A percentile compares a stretch with the other conserved stretches of the same genome.
Conservation (phyloP, 2,888 invertebrate genomes). For the Drosophila borborema region DNA sequence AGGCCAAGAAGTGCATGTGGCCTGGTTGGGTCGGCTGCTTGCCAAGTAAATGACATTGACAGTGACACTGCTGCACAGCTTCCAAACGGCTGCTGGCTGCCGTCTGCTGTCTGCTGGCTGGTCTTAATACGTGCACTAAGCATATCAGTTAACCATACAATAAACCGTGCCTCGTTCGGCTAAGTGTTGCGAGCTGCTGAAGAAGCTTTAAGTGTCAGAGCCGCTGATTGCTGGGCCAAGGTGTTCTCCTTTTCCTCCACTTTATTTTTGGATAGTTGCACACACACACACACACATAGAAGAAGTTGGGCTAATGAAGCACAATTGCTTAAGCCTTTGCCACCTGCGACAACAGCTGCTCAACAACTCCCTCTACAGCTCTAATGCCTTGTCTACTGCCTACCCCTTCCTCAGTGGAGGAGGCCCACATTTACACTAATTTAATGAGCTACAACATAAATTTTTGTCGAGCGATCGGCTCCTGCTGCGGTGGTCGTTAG, state of each 20-base stretch:
- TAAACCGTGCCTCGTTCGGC: slow-evolving; percentile 66
- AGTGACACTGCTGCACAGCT: slow-evolving; percentile 76
- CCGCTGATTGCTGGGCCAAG: slow-evolving; percentile 66
- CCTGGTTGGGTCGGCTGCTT: slow-evolving; percentile 42
- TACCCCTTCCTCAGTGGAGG: not conserved
- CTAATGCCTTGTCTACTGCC: not conserved
- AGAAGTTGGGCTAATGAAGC: slow-evolving; percentile 43
- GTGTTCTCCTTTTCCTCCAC: slow-evolving; percentile 1
- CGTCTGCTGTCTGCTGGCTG: slow-evolving; percentile 33
- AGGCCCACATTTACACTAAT: slow-evolving; percentile 76
- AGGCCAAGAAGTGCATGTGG: slow-evolving; percentile 33
- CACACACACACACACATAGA: not conserved
- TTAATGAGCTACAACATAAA: slow-evolving; percentile 80
- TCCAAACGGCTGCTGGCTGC: slow-evolving; percentile 23
- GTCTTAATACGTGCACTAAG: slow-evolving; percentile 79
- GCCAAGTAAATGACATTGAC: slow-evolving; percentile 83
- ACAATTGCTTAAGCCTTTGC: slow-evolving; percentile 56
- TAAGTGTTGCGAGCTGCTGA: slow-evolving; percentile 82
- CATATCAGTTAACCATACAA: slow-evolving; percentile 80
- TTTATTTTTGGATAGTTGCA: not conserved
- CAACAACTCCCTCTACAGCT: not conserved
- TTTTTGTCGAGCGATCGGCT: slow-evolving; percentile 60
- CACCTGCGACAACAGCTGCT: slow-evolving; percentile 19
- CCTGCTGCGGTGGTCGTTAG: slow-evolving; percentile 68
- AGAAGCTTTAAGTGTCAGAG: slow-evolving; percentile 83